Evolutionary conservation across 2,113 vertebrate species (phyloP).

Genomic region (Lichenostomus cassidix): DNA sequence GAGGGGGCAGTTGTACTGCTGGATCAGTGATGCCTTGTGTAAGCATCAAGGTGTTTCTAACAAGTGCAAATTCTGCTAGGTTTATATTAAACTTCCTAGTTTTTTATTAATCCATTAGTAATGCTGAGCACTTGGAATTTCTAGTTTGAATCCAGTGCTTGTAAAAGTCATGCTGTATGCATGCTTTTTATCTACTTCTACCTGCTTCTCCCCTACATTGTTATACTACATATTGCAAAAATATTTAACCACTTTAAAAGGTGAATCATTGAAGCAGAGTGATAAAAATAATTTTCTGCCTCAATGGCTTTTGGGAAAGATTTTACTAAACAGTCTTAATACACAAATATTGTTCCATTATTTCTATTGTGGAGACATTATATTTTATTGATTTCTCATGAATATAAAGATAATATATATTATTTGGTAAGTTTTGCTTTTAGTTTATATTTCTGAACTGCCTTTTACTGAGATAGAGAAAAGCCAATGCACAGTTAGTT

Average conservation of each 20-base stretch:
- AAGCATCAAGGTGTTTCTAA: background rate
- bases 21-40: background rate
- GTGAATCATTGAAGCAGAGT: background rate
- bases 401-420: too few species aligned
- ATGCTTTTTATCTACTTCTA: background rate
- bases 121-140: background rate
- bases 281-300: background rate
- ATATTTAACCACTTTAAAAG: background rate
- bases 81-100: background rate
- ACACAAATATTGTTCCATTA: background rate
- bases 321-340: background rate
- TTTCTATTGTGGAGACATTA: background rate
- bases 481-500: background rate
- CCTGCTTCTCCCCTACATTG: fast-evolving
- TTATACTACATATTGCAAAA: background rate
- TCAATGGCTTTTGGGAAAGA: background rate
- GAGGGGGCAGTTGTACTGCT: background rate
- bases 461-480: background rate
- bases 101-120: background rate
- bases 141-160: background rate
- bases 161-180: background rate
- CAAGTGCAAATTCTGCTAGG: background rate
- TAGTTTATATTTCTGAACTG: background rate
- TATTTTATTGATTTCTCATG: background rate
- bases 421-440: background rate